phyloP scores from a whole-genome alignment of 2,113 vertebrate genomes.

The Machaerirhynchus nigripectus region DNA sequence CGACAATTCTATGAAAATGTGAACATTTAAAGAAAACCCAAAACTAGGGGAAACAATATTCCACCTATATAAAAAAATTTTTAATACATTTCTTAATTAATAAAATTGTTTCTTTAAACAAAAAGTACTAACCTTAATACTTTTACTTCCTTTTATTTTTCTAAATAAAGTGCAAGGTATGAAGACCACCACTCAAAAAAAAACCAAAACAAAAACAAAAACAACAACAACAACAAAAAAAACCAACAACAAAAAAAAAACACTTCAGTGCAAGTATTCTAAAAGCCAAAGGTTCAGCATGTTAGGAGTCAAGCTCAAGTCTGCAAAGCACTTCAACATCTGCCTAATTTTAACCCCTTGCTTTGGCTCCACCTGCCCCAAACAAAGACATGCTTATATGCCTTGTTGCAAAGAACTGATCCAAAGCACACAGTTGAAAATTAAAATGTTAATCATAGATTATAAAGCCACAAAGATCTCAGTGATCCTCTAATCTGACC shows the following conservation, averaged over 20 bases:
- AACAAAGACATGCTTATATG: background rate
- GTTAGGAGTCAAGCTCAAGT: background rate
- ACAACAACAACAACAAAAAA: no score
- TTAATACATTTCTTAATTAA: background rate
- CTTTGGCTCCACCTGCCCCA: background rate
- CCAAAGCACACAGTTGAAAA: background rate
- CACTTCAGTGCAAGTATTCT: background rate
- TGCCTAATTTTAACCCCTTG: background rate
- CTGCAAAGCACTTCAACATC: background rate
- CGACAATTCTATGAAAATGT: background rate
- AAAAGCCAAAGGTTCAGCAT: background rate
- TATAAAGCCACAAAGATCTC: background rate
- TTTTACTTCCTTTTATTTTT: background rate
- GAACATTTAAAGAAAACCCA: background rate
- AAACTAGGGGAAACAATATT: background rate
- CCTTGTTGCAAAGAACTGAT: background rate
- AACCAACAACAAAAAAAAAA: no score
- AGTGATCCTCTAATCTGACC: conserved; percentile 16
- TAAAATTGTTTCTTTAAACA: background rate
- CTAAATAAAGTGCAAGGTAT: background rate
- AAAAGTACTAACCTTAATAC: background rate
- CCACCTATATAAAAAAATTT: background rate
- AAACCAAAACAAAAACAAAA: no score
- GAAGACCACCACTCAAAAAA: background rate
- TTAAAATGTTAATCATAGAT: conserved; percentile 8